These are phyloP conservation scores for Fragum fragum DNA, from an alignment of 2,888 invertebrate species.

Conservation along the genomic window DNA sequence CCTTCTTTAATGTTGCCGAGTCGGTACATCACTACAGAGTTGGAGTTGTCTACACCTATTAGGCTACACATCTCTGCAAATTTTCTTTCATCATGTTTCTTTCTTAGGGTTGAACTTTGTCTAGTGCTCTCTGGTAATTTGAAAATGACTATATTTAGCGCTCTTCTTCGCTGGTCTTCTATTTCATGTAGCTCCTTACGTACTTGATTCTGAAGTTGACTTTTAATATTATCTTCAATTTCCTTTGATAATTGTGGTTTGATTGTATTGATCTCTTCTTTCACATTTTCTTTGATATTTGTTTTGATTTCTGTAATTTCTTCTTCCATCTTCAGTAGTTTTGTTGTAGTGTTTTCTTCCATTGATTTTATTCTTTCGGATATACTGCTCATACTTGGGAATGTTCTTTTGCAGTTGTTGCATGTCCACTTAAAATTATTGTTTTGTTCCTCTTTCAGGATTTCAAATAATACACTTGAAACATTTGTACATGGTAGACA, in stretches of 20 bases:
- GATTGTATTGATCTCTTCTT: background rate
- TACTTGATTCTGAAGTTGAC: background rate
- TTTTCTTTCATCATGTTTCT: background rate
- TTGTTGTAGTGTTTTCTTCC: background rate
- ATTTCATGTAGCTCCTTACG: background rate
- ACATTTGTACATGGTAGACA: background rate
- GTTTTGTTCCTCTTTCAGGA: background rate
- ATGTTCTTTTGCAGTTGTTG: slow-evolving; percentile 1
- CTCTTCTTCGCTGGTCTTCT: background rate
- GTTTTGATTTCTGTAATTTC: background rate
- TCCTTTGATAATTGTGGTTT: background rate
- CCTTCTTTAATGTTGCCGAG: background rate
- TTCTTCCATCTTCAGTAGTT: background rate
- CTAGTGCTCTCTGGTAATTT: background rate
- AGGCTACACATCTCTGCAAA: background rate
- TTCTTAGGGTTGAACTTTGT: background rate
- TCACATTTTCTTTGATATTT: background rate
- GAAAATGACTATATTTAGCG: background rate
- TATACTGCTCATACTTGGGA: slow-evolving; percentile 2
- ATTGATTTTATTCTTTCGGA: slow-evolving; percentile 2
- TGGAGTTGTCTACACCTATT: background rate
- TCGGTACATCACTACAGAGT: background rate
- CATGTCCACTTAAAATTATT: slow-evolving; percentile 12
- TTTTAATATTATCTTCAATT: slow-evolving; percentile 7
- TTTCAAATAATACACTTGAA: background rate